A percentile compares a stretch with the other conserved stretches of the same genome.
Conservation (phyloP, 2,797 vertebrate species). For the Gymnodraco acuticeps region DNA sequence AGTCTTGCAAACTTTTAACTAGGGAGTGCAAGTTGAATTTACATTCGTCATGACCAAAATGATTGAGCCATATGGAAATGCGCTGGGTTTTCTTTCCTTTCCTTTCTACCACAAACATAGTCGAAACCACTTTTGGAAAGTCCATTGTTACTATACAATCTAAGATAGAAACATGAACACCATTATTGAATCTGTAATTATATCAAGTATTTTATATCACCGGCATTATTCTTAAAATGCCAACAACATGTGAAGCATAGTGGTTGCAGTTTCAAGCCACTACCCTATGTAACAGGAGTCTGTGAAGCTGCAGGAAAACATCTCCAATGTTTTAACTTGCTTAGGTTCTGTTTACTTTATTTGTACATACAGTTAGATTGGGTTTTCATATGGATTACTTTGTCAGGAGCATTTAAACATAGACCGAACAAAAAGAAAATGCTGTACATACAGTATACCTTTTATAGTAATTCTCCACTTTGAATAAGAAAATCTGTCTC, state of each 20-base stretch:
- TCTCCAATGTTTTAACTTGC: too few species aligned
- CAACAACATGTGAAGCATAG: not conserved
- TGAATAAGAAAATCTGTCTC: not conserved
- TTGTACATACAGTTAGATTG: too few species aligned
- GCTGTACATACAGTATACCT: too few species aligned
- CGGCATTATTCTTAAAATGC: not conserved
- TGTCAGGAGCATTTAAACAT: not conserved
- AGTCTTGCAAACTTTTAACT: slow-evolving; percentile 8
- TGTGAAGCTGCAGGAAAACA: too few species aligned
- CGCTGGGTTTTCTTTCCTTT: not conserved
- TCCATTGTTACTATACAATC: not conserved
- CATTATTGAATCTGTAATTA: not conserved
- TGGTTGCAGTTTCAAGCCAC: too few species aligned
- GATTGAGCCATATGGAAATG: not conserved
- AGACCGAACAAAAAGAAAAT: not conserved
- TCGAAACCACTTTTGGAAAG: not conserved
- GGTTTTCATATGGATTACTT: too few species aligned
- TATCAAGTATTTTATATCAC: not conserved
- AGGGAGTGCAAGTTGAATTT: not conserved
- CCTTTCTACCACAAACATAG: not conserved
- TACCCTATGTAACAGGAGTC: too few species aligned
- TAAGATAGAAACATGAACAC: not conserved
- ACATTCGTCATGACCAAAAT: not conserved
- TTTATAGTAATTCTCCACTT: slow-evolving; percentile 6
- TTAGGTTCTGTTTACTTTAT: too few species aligned